Conservation (phyloP, 2,797 vertebrate genomes). For the Natrix natrix region DNA sequence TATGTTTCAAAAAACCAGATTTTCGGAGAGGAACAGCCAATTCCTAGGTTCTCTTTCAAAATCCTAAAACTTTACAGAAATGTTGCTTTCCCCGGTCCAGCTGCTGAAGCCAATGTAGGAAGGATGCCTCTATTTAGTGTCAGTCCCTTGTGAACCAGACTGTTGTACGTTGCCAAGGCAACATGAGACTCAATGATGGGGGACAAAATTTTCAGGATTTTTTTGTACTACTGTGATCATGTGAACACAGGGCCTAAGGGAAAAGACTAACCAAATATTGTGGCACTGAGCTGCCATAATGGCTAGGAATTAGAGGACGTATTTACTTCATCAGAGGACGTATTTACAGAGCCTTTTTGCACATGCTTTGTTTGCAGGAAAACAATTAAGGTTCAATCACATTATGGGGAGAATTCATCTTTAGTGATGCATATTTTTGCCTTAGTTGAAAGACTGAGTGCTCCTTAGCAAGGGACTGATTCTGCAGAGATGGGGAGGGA, state of each 20-base stretch:
- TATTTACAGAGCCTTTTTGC: neutral
- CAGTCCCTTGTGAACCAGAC: neutral
- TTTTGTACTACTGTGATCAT: neutral
- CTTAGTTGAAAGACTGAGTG: neutral
- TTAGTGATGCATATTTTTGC: neutral
- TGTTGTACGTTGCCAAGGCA: neutral
- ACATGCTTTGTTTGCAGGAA: neutral
- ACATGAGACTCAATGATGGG: neutral
- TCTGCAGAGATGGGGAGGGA: neutral
- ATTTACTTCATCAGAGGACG: no score
- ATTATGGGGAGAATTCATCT: neutral
- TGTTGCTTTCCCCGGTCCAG: neutral
- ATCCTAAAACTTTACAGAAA: neutral
- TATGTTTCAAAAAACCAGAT: neutral
- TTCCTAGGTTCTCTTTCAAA: neutral
- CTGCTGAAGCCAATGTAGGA: neutral
- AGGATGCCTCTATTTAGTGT: neutral
- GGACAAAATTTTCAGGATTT: neutral
- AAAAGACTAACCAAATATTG: neutral
- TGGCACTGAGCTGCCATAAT: neutral
- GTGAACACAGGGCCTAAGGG: neutral
- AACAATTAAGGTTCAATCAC: neutral
- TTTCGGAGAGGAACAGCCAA: neutral
- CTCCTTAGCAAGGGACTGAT: neutral
- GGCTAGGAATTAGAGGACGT: neutral